Conservation (phyloP, 53 echinoderm and acorn worm genomes). For the Stichopus horrens region DNA sequence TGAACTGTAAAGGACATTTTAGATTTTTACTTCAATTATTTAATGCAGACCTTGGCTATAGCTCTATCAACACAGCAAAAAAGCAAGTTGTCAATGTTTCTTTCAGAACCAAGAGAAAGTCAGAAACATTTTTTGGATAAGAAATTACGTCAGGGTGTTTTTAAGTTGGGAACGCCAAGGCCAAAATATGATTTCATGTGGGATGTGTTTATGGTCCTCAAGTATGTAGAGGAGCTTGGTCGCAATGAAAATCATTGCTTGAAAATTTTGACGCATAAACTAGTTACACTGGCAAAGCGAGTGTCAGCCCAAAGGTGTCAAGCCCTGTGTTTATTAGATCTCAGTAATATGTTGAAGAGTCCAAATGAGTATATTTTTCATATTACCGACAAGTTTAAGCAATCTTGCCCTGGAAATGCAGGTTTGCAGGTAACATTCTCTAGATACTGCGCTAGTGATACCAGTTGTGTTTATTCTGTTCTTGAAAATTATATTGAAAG, state of each 20-base stretch:
- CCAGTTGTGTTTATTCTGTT: background rate
- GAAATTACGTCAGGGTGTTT: constrained; percentile 2
- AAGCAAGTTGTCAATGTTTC: too few relatives aligned
- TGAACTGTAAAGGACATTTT: constrained; percentile 13
- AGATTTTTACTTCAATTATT: constrained; percentile 7
- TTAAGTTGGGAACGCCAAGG: background rate
- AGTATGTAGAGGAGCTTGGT: background rate
- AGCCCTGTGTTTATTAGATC: constrained; percentile 18
- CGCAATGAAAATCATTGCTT: background rate
- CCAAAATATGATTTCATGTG: constrained; percentile 18
- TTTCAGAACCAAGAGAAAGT: background rate
- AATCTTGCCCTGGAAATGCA: constrained; percentile 13
- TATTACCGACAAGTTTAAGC: background rate
- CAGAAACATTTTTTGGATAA: background rate
- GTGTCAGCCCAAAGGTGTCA: constrained; percentile 30
- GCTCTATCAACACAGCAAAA: constrained; percentile 4
- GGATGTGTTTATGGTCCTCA: constrained; percentile 2
- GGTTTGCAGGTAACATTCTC: background rate
- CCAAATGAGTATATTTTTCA: background rate
- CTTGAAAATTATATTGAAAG: constrained; percentile 21
- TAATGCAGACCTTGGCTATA: background rate
- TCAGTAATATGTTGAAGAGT: too few relatives aligned
- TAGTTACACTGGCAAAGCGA: background rate
- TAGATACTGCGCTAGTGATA: background rate
- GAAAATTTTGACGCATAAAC: constrained; percentile 5